phyloP scores from a whole-genome alignment of 2,888 invertebrate genomes.

The Lamellibrachia satsuma region DNA sequence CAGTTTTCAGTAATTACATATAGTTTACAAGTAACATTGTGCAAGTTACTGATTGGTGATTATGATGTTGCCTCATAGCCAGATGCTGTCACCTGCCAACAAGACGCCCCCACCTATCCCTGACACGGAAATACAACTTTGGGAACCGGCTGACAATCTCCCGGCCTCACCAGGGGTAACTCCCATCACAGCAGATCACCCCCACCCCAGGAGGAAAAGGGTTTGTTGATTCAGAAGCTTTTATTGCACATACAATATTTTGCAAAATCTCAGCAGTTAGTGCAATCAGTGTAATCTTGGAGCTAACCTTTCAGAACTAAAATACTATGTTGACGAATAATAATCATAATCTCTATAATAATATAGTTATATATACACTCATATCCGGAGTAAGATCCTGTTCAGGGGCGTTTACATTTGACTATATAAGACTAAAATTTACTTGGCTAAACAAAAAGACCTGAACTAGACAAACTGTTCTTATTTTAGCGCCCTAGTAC shows the following conservation, averaged over 20 bases:
- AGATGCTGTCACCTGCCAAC: background rate
- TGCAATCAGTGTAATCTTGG: background rate
- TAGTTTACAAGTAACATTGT: too few relatives aligned
- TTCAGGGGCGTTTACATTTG: too few relatives aligned
- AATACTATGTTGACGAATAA: too few relatives aligned
- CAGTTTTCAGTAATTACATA: background rate
- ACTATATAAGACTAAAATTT: too few relatives aligned
- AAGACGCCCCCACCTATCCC: background rate
- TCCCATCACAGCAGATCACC: background rate
- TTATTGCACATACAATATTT: background rate
- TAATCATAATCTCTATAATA: too few relatives aligned
- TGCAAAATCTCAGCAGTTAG: background rate
- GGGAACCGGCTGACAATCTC: constrained; percentile 1
- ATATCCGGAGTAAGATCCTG: too few relatives aligned
- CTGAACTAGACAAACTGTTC: background rate
- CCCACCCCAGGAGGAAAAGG: background rate
- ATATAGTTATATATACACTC: too few relatives aligned
- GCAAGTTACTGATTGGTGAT: too few relatives aligned
- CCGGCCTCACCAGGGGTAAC: background rate
- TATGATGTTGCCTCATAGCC: background rate
- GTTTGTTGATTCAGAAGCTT: background rate
- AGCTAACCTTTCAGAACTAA: too few relatives aligned
- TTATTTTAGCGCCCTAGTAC: background rate
- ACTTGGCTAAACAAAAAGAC: too few relatives aligned
- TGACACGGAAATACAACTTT: background rate